Evolutionary conservation across 1,140 invertebrate genomes (phyloP), one percentile per base, ranked within the genome.

Genomic region (Planococcus citri): DNA sequence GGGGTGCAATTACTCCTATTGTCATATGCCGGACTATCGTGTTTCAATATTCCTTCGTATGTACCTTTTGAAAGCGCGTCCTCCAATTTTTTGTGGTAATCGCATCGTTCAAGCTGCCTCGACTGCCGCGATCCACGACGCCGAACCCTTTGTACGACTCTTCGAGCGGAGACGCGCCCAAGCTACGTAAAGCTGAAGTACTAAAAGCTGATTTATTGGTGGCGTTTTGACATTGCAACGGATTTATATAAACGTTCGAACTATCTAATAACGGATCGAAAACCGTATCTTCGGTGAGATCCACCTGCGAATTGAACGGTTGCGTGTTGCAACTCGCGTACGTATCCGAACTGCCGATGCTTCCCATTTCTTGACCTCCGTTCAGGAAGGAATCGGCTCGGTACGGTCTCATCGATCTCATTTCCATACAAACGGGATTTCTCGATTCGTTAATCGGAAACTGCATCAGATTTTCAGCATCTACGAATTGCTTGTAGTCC

Each of bases 251-350:
- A 72, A 95, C 83, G 82, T 94, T 95, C 77, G 89, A 89, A 72
- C 85, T 86, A 41, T 79, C 73, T 51, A 78, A 76, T 1, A 68
- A 20, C 61, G 57, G 77, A 73, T 82, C 81, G 69, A 80, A 81
- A 77, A 82, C 83, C 75, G 80, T 80, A 76, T 89, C 88, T 22
- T 64, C 33, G 1, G 71, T 72, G 14, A 72, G 22, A 37, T 72
- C 71, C 61, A 76, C 81, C 76, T 85, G 82, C 0, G 91, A 94
- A 78, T 89, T 86, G 80, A 90, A 94, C 74, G 92, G 92, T 82
- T 95, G 92, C 73, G 94, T 96, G 82, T 92, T 88, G 82, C 94
- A 97, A 80, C 91, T 95, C 77, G 91, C 91, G 80, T 93, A 97
- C 70, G 94, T 97, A 80, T 96, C 94, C 27, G 88, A 91, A 75